Base-by-base conservation (phyloP, 1,140 invertebrate genomes). In the Helicoverpa armigera region DNA sequence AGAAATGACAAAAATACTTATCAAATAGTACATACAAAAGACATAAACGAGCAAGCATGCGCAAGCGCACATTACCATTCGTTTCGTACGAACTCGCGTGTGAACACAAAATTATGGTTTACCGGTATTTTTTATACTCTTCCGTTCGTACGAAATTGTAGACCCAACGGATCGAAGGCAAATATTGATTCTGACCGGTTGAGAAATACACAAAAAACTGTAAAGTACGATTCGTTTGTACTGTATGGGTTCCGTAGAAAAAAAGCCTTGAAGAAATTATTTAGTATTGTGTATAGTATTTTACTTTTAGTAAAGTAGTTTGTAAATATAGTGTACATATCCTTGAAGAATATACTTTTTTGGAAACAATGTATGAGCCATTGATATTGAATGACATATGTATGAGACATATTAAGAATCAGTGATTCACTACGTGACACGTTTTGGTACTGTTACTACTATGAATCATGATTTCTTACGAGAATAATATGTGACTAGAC, bases 131-230 rank as follows among this genome's bases (percentile, higher is more conserved):
- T 77, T 77, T 73, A 18, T 69, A 51, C 29, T 76, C 73, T 70
- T 79, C 76, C 77, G 72, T 76, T 75, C 56, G n/a, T 79, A 60
- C 23, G 29, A 73, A 54, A 80, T 72, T 23, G 56, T 85, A 85
- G 82, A 85, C 75, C 82, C 82, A 88, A 88, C 79, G 85, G 76
- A 85, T 88, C 82, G 82, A 84, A 80, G 35, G 73, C 80, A 85
- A 88, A 87, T 87, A 87, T 88, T 88, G 82, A 83, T 69, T 82
- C 53, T 70, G 77, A 58, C 51, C 77, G 77, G 60, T 69, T 61
- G 13, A 4, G 48, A 51, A 14, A 61, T 43, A 43, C 35, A 43
- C 35, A 43, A 23, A 75, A 74, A 79, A 63, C 11, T 16, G 70
- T 18, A 1, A 78, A 61, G 72, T 12, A 48, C 18, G 43, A 60